Conservation (phyloP, 2,113 vertebrate species). For the Brachypodius melanocephalos region DNA sequence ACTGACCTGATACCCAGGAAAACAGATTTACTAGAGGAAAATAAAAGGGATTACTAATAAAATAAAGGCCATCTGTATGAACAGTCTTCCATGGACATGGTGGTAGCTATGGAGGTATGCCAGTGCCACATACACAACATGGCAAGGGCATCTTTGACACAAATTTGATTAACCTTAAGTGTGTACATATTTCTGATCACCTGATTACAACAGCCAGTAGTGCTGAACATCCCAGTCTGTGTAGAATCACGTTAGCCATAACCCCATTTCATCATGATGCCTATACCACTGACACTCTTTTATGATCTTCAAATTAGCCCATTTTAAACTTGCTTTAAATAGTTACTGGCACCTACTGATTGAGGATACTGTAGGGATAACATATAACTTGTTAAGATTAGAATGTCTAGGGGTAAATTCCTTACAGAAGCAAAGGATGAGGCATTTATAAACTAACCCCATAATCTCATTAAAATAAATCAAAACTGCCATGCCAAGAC, state of each 20-base stretch:
- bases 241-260: fast-evolving
- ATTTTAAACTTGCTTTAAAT: neutral
- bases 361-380: neutral
- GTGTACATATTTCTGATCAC: neutral
- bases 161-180: neutral
- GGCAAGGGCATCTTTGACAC: neutral
- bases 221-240: neutral
- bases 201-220: neutral
- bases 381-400: neutral
- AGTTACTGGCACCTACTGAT: neutral
- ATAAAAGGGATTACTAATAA: neutral
- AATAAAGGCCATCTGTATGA: neutral
- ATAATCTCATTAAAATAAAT: neutral
- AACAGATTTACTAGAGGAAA: neutral
- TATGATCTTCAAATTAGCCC: neutral
- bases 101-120: neutral
- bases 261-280: neutral
- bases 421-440: neutral
- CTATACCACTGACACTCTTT: neutral
- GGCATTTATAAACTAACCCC: neutral
- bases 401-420: neutral
- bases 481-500: neutral
- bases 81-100: neutral
- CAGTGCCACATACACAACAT: neutral
- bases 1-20: neutral